A percentile compares a stretch with the other conserved stretches of the same genome.
Conservation (phyloP, 1,140 invertebrate species). For the Meloidogyne exigua region DNA sequence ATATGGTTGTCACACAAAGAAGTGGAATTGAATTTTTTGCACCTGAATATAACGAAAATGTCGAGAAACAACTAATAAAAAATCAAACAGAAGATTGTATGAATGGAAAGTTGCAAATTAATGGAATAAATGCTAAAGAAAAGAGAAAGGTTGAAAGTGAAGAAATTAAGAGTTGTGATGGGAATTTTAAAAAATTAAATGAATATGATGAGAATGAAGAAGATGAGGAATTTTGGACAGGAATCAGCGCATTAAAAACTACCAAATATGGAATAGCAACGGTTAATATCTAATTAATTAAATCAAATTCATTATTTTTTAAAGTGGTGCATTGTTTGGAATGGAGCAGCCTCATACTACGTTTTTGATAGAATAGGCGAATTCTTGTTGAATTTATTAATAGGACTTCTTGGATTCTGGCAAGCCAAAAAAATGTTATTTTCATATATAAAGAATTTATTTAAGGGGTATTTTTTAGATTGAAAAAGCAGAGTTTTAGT, state of each 20-base stretch:
- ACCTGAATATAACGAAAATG: background rate
- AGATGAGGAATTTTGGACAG: slow-evolving; percentile 26
- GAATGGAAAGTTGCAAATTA: background rate
- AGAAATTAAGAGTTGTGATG: background rate
- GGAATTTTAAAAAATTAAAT: background rate
- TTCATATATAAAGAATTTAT: background rate
- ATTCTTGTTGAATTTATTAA: slow-evolving; percentile 1
- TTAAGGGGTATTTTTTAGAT: background rate
- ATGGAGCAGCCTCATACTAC: slow-evolving; percentile 14
- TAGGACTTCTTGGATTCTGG: background rate
- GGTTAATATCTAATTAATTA: background rate
- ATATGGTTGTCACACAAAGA: background rate
- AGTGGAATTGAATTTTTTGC: background rate
- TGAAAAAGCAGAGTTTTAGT: slow-evolving; percentile 1
- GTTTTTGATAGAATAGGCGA: background rate
- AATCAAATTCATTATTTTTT: background rate
- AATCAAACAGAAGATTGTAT: background rate
- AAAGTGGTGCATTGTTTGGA: slow-evolving; percentile 36
- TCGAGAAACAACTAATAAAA: background rate
- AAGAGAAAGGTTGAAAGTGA: background rate
- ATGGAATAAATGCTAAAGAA: background rate
- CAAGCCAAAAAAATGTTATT: background rate
- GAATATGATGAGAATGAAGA: background rate
- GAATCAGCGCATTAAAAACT: background rate
- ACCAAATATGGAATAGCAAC: slow-evolving; percentile 14